phyloP scores from a whole-genome alignment of 1,140 invertebrate species.

The Uloborus diversus region DNA sequence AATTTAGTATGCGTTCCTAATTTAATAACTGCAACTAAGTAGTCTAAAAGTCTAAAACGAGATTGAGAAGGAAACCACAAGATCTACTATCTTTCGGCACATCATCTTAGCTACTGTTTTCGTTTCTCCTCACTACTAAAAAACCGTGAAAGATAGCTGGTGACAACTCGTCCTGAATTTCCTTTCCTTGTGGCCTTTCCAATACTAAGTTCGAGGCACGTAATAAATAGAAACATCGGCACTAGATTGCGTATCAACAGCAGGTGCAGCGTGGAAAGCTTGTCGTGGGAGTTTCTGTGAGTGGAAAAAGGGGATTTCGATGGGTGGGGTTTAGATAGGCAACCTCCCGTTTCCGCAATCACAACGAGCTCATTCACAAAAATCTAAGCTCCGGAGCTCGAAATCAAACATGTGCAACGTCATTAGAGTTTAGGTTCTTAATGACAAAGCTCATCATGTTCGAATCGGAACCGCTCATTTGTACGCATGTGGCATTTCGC shows the following conservation, averaged over 20 bases:
- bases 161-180: background rate
- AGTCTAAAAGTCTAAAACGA: no score
- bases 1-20: no score
- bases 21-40: no score
- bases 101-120: background rate
- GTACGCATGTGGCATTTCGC: background rate
- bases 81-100: background rate
- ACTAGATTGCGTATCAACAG: slow-evolving; percentile 28
- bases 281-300: slow-evolving; percentile 36
- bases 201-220: slow-evolving; percentile 13
- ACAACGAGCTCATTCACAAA: slow-evolving; percentile 38
- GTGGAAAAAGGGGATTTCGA: background rate
- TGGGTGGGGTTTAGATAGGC: background rate
- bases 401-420: slow-evolving; percentile 29
- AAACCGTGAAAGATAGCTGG: background rate
- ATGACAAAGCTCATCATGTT: slow-evolving; percentile 36
- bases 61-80: no score
- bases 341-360: background rate
- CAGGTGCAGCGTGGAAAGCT: slow-evolving; percentile 28
- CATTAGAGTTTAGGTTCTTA: slow-evolving; percentile 17
- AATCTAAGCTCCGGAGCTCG: background rate
- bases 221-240: background rate
- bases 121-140: background rate
- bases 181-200: background rate
- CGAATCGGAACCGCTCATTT: slow-evolving; percentile 14